Conservation (phyloP, 2,888 invertebrate genomes). For the Ceramica pisi region DNA sequence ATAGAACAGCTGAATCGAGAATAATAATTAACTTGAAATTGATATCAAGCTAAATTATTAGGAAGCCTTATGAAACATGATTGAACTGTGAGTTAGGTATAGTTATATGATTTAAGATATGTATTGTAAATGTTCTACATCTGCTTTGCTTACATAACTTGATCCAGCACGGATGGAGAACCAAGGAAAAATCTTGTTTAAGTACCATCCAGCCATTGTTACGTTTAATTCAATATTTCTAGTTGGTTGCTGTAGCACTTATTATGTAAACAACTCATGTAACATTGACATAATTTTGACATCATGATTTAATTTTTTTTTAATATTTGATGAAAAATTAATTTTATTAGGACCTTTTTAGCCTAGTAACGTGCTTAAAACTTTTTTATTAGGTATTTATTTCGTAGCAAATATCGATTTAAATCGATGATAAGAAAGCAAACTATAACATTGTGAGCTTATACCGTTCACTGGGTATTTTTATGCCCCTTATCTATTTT, state of each 20-base stretch:
- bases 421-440: constrained; percentile 18
- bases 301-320: constrained; percentile 36
- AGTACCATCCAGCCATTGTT: constrained; percentile 79
- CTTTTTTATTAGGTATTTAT: constrained; percentile 12
- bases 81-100: constrained; percentile 39
- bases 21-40: constrained; percentile 62
- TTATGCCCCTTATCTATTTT: neutral
- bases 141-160: constrained; percentile 54
- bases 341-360: constrained; percentile 43
- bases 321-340: constrained; percentile 23
- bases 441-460: constrained; percentile 17
- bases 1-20: constrained; percentile 64
- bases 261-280: constrained; percentile 59
- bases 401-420: constrained; percentile 15
- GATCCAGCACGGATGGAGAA: constrained; percentile 75
- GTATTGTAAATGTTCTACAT: constrained; percentile 28
- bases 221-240: constrained; percentile 28
- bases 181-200: constrained; percentile 72
- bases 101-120: constrained; percentile 14
- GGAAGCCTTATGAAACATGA: constrained; percentile 67
- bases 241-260: constrained; percentile 17
- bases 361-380: constrained; percentile 40
- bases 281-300: constrained; percentile 57
- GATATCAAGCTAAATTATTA: constrained; percentile 69
- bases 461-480: constrained; percentile 21